phyloP scores from a whole-genome alignment of 2,888 invertebrate genomes.

The Tetragonisca angustula region DNA sequence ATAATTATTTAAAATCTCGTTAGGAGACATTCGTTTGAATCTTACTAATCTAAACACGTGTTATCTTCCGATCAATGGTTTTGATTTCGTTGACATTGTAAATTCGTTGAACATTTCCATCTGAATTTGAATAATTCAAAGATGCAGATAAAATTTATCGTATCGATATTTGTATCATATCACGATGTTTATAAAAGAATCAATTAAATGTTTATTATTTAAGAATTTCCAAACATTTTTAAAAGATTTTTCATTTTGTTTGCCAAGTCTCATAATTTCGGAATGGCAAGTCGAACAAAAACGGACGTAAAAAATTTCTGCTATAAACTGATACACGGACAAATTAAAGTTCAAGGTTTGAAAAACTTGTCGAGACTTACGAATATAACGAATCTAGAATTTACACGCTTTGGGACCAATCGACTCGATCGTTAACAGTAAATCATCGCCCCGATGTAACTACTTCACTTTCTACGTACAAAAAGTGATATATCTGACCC shows the following conservation, averaged over 20 bases:
- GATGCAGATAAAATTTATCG: background rate
- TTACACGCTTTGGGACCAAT: background rate
- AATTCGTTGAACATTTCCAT: background rate
- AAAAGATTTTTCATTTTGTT: too few relatives aligned
- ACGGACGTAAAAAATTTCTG: background rate
- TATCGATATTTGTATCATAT: background rate
- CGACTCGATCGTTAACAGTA: background rate
- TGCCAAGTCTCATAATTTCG: background rate
- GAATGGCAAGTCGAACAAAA: background rate
- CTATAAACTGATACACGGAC: background rate
- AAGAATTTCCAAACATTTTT: background rate
- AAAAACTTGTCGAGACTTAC: background rate
- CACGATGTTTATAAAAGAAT: background rate
- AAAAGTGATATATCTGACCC: background rate
- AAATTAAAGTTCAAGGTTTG: constrained; percentile 16
- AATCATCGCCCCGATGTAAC: background rate
- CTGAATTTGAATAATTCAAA: background rate
- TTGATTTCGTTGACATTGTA: background rate
- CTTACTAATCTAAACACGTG: background rate
- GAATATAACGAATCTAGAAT: background rate
- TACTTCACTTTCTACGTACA: background rate
- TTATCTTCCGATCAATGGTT: background rate
- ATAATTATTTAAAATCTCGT: background rate
- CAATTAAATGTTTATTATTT: background rate
- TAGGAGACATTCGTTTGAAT: background rate